Percentiles rank a stretch among this genome's conserved stretches.
Evolutionary conservation across 2,888 invertebrate species (phyloP).

Genomic region (Ellobium chinense): DNA sequence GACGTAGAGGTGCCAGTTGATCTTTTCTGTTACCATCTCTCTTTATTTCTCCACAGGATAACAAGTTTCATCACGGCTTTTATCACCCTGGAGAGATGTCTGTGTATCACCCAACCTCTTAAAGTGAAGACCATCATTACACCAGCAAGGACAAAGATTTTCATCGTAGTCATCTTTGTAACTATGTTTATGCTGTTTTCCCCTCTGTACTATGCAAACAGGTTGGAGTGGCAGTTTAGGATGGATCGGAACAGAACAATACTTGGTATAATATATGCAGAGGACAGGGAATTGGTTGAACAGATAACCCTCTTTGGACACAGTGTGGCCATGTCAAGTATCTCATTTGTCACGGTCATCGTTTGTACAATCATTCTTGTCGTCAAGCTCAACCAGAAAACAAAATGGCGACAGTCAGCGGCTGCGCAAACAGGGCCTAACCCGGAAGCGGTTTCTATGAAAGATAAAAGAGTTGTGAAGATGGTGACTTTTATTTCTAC

Average conservation of each 20-base stretch:
- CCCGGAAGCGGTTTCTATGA: not conserved
- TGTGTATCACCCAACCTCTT: conserved; percentile 18
- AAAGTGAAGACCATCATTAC: conserved; percentile 22
- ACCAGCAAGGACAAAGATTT: not conserved
- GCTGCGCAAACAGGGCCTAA: not conserved
- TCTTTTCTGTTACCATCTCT: too few species aligned
- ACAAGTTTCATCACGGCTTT: conserved; percentile 21
- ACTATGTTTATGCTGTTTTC: not conserved
- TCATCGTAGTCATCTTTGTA: not conserved
- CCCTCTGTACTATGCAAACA: conserved; percentile 20
- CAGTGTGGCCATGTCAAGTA: not conserved
- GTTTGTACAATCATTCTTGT: conserved; percentile 1
- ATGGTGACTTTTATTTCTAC: conserved; percentile 9
- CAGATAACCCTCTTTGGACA: not conserved
- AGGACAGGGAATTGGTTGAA: not conserved
- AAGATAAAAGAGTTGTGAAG: conserved; percentile 13
- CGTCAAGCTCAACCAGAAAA: conserved; percentile 2
- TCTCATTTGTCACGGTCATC: not conserved
- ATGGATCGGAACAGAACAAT: not conserved
- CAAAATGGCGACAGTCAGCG: conserved; percentile 10
- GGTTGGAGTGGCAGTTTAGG: not conserved
- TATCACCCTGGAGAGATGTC: conserved; percentile 30
- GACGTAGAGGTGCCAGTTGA: too few species aligned
- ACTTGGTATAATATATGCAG: not conserved
- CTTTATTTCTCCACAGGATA: not conserved